Conservation (phyloP, 2,888 invertebrate species). For the Geotrupes spiniger region DNA sequence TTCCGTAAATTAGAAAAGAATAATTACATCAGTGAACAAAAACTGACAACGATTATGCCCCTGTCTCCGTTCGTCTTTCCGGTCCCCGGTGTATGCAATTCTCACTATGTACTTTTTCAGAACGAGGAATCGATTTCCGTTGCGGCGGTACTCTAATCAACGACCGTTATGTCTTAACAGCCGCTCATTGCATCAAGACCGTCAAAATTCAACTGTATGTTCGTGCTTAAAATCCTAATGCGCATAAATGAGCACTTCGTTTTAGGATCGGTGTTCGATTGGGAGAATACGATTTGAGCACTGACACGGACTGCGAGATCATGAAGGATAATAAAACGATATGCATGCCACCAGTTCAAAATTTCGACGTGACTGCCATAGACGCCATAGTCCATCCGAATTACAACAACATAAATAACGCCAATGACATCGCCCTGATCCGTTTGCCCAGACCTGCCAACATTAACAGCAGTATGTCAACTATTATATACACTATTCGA, state of each 20-base stretch:
- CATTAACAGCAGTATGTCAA: background rate
- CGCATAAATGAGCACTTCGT: no score
- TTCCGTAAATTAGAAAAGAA: no score
- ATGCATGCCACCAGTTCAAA: constrained; percentile 52
- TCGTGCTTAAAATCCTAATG: background rate
- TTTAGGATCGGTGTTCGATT: constrained; percentile 57
- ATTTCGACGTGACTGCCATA: constrained; percentile 51
- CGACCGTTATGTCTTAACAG: constrained; percentile 51
- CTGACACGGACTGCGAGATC: constrained; percentile 49
- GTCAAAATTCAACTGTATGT: constrained; percentile 5
- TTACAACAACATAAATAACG: constrained; percentile 36
- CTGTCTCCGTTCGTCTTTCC: no score
- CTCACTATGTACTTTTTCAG: constrained; percentile 19
- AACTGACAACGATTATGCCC: no score
- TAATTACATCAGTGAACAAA: no score
- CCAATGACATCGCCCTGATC: constrained; percentile 48
- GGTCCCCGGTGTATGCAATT: no score
- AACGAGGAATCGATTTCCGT: constrained; percentile 33
- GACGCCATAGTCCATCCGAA: constrained; percentile 49
- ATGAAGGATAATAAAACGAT: background rate
- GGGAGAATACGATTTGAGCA: constrained; percentile 57
- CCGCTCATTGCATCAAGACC: constrained; percentile 58
- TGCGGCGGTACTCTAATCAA: constrained; percentile 54
- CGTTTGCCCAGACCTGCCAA: constrained; percentile 35
- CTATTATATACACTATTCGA: no score